A percentile compares a stretch with the other conserved stretches of the same genome.
These are phyloP conservation scores for Heterohyrax brucei DNA, from an alignment of 2,797 vertebrate species.

Conservation along the genomic window DNA sequence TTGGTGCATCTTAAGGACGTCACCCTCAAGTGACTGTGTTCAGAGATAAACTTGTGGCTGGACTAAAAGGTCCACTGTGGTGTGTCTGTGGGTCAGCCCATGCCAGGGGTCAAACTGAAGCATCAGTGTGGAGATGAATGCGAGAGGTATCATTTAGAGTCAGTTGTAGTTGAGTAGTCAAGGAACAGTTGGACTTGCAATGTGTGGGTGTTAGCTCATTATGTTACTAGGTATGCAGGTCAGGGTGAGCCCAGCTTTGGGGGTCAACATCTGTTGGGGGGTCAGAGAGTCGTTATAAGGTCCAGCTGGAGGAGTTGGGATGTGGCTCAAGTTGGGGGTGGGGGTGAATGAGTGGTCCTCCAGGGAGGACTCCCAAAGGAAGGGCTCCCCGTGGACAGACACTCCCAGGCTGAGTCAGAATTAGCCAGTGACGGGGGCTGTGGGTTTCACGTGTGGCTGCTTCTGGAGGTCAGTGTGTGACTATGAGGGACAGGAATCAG, in stretches of 20 bases:
- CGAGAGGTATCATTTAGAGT: background rate
- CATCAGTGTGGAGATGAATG: background rate
- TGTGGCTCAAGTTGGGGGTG: background rate
- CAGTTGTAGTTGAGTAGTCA: constrained; percentile 11
- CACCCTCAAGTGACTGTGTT: background rate
- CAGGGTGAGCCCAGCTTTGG: background rate
- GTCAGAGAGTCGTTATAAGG: background rate
- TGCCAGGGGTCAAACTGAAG: background rate
- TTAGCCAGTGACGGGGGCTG: background rate
- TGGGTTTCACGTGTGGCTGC: background rate
- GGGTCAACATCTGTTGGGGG: background rate
- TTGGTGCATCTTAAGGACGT: background rate
- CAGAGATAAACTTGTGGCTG: background rate
- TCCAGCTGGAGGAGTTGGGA: background rate
- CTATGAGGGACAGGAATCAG: background rate
- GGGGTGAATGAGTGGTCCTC: background rate
- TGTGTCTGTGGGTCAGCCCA: background rate
- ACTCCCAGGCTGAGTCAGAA: background rate
- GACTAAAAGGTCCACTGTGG: background rate
- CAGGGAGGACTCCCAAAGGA: background rate
- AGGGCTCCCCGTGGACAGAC: background rate
- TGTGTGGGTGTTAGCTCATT: background rate
- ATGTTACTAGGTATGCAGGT: background rate
- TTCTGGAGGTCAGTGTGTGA: background rate
- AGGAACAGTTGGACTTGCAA: background rate